Evolutionary conservation across 2,113 vertebrate species (phyloP).

Genomic region (Callorhinus ursinus): DNA sequence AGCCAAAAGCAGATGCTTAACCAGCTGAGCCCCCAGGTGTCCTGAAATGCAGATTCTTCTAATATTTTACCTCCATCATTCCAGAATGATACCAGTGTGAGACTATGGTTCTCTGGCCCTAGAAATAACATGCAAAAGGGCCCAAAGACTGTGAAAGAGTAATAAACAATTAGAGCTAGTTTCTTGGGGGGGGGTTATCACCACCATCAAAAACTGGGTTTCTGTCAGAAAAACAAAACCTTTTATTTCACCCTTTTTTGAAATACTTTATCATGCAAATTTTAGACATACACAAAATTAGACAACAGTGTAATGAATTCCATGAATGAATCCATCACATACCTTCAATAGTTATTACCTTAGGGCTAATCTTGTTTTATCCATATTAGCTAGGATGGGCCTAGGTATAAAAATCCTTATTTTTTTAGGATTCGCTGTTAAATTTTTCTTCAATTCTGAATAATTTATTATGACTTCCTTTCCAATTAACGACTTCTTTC

Average conservation of each 20-base stretch:
- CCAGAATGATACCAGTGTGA: not conserved
- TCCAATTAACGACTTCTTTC: not conserved
- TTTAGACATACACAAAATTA: constrained; percentile 28
- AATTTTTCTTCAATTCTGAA: constrained; percentile 5
- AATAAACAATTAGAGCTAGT: not conserved
- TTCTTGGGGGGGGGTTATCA: not conserved
- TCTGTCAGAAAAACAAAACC: not conserved
- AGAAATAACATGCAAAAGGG: not conserved
- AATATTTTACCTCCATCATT: not conserved
- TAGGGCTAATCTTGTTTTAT: not conserved
- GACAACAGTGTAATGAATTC: not conserved
- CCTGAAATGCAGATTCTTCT: not conserved
- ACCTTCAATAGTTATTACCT: not conserved
- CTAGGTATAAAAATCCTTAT: not conserved
- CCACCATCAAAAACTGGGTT: not conserved
- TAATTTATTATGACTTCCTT: constrained; percentile 21
- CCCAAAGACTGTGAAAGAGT: constrained; percentile 11
- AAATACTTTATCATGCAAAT: not conserved
- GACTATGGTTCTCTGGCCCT: not conserved
- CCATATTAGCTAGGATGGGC: not conserved
- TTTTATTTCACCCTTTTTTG: not conserved
- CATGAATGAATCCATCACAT: not conserved
- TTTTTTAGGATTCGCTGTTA: not conserved
- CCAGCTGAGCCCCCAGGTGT: too few species aligned
- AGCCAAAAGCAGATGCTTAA: too few species aligned